phyloP scores from a whole-genome alignment of 2,888 invertebrate genomes.

The Mesochorus sp. region DNA sequence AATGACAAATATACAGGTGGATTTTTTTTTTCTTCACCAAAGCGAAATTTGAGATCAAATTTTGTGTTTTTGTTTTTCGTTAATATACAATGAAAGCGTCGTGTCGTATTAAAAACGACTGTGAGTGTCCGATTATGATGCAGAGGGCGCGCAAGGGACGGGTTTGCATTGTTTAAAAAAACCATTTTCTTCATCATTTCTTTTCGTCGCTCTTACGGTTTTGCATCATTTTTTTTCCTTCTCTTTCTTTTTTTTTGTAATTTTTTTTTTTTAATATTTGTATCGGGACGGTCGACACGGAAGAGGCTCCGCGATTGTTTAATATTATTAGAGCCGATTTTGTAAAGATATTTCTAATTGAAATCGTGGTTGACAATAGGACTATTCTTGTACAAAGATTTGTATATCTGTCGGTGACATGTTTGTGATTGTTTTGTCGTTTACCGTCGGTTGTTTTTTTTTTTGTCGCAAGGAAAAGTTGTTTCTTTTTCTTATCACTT shows the following conservation, averaged over 20 bases:
- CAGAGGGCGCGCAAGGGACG: background rate
- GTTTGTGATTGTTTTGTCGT: constrained; percentile 16
- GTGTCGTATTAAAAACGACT: no score
- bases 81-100: no score
- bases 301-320: constrained; percentile 34
- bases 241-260: constrained; percentile 11
- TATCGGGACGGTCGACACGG: constrained; percentile 52
- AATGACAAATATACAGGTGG: constrained; percentile 55
- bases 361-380: constrained; percentile 53
- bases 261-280: constrained; percentile 13
- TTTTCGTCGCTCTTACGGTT: background rate
- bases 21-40: constrained; percentile 41
- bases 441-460: constrained; percentile 10
- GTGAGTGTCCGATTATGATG: constrained; percentile 13
- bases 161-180: constrained; percentile 39
- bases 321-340: constrained; percentile 57
- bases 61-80: no score
- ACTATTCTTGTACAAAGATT: constrained; percentile 47
- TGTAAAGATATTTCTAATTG: constrained; percentile 52
- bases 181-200: constrained; percentile 13
- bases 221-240: background rate
- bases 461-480: constrained; percentile 38
- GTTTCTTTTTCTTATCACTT: constrained; percentile 7
- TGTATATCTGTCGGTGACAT: constrained; percentile 46
- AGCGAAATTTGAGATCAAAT: constrained; percentile 42